These are phyloP conservation scores for Garrulus glandarius DNA, from an alignment of 2,797 vertebrate species.

Conservation along the genomic window DNA sequence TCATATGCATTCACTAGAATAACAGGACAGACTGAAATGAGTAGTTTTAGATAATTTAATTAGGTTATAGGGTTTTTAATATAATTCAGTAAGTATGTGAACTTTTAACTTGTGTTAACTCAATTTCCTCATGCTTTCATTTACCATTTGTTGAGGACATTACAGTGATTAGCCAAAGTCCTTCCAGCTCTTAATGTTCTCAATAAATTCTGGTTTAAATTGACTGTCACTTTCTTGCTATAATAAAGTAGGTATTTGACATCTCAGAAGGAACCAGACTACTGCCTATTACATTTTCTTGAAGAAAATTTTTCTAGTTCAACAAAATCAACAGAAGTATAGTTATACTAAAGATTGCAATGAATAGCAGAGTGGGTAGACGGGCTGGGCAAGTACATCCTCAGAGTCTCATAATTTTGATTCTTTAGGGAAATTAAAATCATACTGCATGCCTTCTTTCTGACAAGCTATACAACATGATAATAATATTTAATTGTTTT, in stretches of 20 bases:
- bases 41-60: slow-evolving; percentile 80
- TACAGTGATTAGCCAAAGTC: slow-evolving; percentile 80
- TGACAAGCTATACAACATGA: not conserved
- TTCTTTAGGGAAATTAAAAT: not conserved
- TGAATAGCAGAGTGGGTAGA: not conserved
- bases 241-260: slow-evolving; percentile 81
- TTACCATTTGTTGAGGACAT: slow-evolving; percentile 84
- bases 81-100: slow-evolving; percentile 80
- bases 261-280: slow-evolving; percentile 66
- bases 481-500: not conserved
- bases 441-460: not conserved
- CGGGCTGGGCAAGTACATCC: not conserved
- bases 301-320: not conserved
- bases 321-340: slow-evolving; percentile 44
- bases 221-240: slow-evolving; percentile 79
- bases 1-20: slow-evolving; percentile 55
- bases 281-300: slow-evolving; percentile 52
- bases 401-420: not conserved
- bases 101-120: slow-evolving; percentile 84
- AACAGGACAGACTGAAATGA: slow-evolving; percentile 71
- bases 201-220: slow-evolving; percentile 84
- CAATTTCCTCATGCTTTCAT: slow-evolving; percentile 85
- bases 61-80: slow-evolving; percentile 77
- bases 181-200: slow-evolving; percentile 81
- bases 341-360: not conserved